Base-by-base conservation (phyloP, 2,797 vertebrate genomes). In the Rhincodon typus region DNA sequence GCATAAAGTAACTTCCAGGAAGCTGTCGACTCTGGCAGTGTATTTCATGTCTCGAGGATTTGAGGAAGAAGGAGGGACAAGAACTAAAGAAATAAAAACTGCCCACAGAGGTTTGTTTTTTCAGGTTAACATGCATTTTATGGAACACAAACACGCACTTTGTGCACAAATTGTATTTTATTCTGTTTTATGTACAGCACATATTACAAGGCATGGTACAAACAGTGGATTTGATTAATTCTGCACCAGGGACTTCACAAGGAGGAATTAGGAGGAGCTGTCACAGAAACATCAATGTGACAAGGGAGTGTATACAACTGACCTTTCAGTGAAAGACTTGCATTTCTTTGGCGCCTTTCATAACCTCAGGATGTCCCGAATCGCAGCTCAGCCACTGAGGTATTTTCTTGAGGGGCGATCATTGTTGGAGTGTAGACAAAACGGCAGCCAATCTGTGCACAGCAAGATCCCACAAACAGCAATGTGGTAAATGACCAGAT, bases 81-180 rank as follows among this genome's bases (percentile, higher is more conserved):
- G 38, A 46, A 84, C 6, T 19, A 2, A 84, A 46, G 38, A 84
- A 84, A 19, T 46, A 84, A 84, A 25, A 84, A 23, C 46, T 84
- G 38, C 38, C 46, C 82, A 7, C 82, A 84, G 38, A 2, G 19
- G 57, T 62, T 84, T 84, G 38, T 84, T 84, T 46, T 79, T 38
- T 46, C 10, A 84, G 82, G 42, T 25, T 84, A 42, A 46, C 38
- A 84, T 0, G 2, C 19, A 42, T 84, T 46, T 25, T 38, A 84
- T 13, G 69, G 38, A 38, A 38, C n/a, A 38, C 19, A 69, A 38
- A 93, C 62, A 42, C 13, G n/a, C 21, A 1, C 23, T 25, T 42
- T 38, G 77, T 93, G 66, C 90, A 93, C 90, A 93, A 93, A 69
- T 69, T 69, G 66, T 93, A 38, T 93, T 93, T 93, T 69, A 93